Conservation (phyloP, 1,140 invertebrate species). For the Meloidogyne hapla region DNA sequence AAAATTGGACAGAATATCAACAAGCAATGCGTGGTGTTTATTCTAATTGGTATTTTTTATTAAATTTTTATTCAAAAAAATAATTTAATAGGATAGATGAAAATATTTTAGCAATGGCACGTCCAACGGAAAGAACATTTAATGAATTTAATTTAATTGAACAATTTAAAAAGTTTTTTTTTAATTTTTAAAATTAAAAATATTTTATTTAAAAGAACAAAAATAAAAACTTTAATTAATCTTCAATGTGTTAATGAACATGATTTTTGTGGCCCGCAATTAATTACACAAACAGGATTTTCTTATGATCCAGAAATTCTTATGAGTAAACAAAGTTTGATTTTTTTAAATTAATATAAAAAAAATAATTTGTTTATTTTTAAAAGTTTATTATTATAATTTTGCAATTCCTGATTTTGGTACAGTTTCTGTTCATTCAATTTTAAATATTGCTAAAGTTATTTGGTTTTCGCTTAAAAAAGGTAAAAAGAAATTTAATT, state of each 20-base stretch:
- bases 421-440: constrained; percentile 17
- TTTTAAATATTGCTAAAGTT: constrained; percentile 50
- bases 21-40: constrained; percentile 45
- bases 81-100: constrained; percentile 45
- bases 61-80: not conserved
- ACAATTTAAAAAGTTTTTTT: constrained; percentile 43
- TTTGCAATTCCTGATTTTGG: constrained; percentile 54
- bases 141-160: constrained; percentile 43
- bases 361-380: not conserved
- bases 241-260: constrained; percentile 48
- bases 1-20: constrained; percentile 35
- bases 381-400: constrained; percentile 52
- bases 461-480: constrained; percentile 47
- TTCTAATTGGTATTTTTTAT: constrained; percentile 36
- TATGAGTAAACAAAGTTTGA: constrained; percentile 46
- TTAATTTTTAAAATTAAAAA: not conserved
- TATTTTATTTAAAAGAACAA: constrained; percentile 19
- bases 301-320: constrained; percentile 50
- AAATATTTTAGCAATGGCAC: constrained; percentile 51
- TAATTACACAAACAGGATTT: constrained; percentile 41
- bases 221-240: constrained; percentile 45
- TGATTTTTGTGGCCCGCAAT: constrained; percentile 48
- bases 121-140: constrained; percentile 41
- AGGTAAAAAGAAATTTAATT: constrained; percentile 19
- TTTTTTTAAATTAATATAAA: not conserved